These are phyloP conservation scores for Strix occidentalis DNA, from an alignment of 2,797 vertebrate species.

Conservation along the genomic window DNA sequence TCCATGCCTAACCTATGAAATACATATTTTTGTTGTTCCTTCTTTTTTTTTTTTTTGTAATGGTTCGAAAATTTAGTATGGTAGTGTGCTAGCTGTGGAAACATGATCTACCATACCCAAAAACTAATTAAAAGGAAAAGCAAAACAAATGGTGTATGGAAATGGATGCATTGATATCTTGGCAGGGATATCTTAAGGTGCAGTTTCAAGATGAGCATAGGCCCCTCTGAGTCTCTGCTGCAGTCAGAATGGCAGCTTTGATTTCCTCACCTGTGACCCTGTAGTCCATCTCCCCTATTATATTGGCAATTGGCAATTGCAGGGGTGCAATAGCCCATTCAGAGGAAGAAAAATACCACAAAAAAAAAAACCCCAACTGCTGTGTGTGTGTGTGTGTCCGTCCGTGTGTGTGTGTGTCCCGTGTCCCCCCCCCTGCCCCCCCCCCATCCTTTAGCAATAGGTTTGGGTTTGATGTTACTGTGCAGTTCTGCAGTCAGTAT, in stretches of 20 bases:
- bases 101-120: neutral
- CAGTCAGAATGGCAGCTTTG: neutral
- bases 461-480: neutral
- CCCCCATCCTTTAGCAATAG: neutral
- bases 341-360: neutral
- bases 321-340: neutral
- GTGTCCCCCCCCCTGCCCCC: too few species aligned
- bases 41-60: neutral
- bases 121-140: neutral
- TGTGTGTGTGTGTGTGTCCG: too few species aligned
- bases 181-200: neutral
- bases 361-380: rapidly evolving
- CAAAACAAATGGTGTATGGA: neutral
- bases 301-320: neutral
- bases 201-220: neutral
- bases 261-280: neutral
- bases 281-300: neutral
- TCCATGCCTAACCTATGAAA: neutral
- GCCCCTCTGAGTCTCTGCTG: neutral
- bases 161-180: neutral
- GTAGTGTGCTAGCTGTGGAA: neutral
- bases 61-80: neutral
- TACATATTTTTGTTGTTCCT: neutral
- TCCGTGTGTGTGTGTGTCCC: too few species aligned
- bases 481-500: neutral